A percentile compares a stretch with the other conserved stretches of the same genome.
These are phyloP conservation scores for Xestobium rufovillosum DNA, from an alignment of 2,888 invertebrate genomes.

Conservation along the genomic window DNA sequence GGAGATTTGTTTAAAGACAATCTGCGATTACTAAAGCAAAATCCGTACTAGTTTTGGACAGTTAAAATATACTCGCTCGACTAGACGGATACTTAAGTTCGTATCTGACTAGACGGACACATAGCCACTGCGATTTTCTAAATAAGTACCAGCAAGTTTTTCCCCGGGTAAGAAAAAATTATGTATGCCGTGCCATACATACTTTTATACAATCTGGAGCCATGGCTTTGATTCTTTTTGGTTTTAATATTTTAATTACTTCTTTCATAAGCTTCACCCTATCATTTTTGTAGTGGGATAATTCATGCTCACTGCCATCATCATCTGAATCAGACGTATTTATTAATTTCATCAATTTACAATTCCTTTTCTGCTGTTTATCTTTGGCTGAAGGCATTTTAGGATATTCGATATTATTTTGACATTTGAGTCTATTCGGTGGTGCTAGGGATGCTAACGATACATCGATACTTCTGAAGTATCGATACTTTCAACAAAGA, in stretches of 20 bases:
- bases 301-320: slow-evolving; percentile 38
- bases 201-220: slow-evolving; percentile 41
- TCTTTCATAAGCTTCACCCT: slow-evolving; percentile 42
- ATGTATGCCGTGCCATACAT: slow-evolving; percentile 14
- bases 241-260: slow-evolving; percentile 40
- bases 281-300: slow-evolving; percentile 38
- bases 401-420: not conserved
- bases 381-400: not conserved
- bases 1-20: too few species aligned
- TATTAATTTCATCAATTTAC: slow-evolving; percentile 29
- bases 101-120: too few species aligned
- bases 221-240: slow-evolving; percentile 40
- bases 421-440: too few species aligned
- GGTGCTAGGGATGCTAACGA: too few species aligned
- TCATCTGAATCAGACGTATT: slow-evolving; percentile 30
- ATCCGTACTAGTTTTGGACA: too few species aligned
- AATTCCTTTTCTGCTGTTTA: slow-evolving; percentile 23
- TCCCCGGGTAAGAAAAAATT: slow-evolving; percentile 7
- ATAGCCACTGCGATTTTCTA: too few species aligned
- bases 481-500: too few species aligned
- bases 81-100: too few species aligned
- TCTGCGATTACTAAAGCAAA: too few species aligned
- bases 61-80: too few species aligned
- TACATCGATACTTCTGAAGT: too few species aligned
- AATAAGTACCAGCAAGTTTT: too few species aligned